Conservation (phyloP, 1,140 invertebrate species). For the Tribolium madens region DNA sequence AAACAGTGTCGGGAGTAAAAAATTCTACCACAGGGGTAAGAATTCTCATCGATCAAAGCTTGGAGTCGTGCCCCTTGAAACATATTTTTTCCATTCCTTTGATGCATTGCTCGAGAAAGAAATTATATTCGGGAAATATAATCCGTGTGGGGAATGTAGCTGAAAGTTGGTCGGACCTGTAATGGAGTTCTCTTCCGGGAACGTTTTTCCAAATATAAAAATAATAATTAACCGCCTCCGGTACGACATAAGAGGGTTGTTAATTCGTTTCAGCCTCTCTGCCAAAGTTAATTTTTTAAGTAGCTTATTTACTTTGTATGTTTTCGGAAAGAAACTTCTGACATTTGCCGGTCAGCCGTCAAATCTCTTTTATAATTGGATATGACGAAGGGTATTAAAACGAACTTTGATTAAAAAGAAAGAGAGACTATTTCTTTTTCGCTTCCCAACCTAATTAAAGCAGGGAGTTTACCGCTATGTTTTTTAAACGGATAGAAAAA, state of each 20-base stretch:
- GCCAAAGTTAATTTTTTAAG: background rate
- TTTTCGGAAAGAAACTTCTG: background rate
- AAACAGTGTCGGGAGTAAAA: constrained; percentile 16
- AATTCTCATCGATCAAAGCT: constrained; percentile 20
- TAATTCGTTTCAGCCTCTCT: background rate
- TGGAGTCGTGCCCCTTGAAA: constrained; percentile 1
- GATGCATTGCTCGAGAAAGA: constrained; percentile 33
- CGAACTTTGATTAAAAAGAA: background rate
- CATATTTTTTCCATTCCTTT: constrained; percentile 39
- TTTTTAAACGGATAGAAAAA: background rate
- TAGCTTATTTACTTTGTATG: background rate
- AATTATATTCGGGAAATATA: constrained; percentile 37
- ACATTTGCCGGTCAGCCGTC: background rate
- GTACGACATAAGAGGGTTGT: background rate
- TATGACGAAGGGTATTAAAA: background rate
- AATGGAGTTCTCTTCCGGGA: constrained; percentile 1
- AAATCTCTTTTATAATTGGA: background rate
- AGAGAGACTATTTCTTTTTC: background rate
- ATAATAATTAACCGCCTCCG: background rate
- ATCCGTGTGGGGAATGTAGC: constrained; percentile 25
- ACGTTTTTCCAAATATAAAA: background rate
- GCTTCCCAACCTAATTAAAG: no score
- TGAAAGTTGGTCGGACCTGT: constrained; percentile 3
- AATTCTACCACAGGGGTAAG: constrained; percentile 3
- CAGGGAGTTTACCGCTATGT: no score